Evolutionary conservation across 2,888 invertebrate genomes (phyloP), one percentile per base, ranked within the genome.

Genomic region (Autographa pulchrina): DNA sequence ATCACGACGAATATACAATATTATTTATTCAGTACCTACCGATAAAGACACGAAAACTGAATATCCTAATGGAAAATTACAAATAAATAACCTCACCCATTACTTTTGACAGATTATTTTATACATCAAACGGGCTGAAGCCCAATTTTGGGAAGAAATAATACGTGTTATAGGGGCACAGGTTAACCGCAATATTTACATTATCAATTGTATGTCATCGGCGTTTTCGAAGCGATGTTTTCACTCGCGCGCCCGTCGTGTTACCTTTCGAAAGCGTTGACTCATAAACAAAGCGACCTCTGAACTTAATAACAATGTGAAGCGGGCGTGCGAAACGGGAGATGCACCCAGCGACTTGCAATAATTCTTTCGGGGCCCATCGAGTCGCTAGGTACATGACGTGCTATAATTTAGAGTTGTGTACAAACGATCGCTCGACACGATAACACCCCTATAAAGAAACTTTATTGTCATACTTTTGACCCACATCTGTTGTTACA

Each of bases 231-330:
- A 90, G 86, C 90, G 88, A 91, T 93, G 93, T 94, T 94, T 95
- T 94, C 93, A 92, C 94, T 93, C 91, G 91, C 80, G 91, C 85
- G 88, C 90, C 81, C 88, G 92, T 89, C 91, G 92, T 93, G 94
- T 95, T 95, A 94, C 94, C 93, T 94, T 95, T 95, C 92, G 92
- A 95, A 95, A 94, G 92, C 92, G 91, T 92, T 89, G 93, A 91
- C 90, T 94, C 94, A 93, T 95, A 95, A 95, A 95, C 95, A 93
- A 93, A 92, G 88, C 92, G 93, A 96, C 93, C 95, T 96, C 88
- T 95, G 96, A 96, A 93, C 95, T 94, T 93, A 93, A 94, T 93
- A 95, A 94, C 94, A 96, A 94, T 94, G 93, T 92, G 92, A 93
- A 89, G 90, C 92, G 92, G 92, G 92, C 95, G 95, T 95, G 94